Evolutionary conservation across 2,888 invertebrate species (phyloP), one percentile per base, ranked within the genome.

Genomic region (Calliopum simillimum): DNA sequence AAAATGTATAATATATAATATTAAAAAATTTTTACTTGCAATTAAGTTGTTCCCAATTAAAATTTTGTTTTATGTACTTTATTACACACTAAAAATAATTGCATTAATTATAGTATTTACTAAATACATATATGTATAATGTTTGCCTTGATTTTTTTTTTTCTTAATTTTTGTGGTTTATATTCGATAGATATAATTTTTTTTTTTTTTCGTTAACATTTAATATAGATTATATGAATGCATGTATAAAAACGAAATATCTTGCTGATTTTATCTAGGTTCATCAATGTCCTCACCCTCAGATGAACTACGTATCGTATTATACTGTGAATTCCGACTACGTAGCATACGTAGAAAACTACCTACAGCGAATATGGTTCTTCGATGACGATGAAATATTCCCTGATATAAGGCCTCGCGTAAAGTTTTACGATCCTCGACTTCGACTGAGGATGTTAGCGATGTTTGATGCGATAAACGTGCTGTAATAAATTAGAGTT

Each of bases 401-500:
- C 92, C 92, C 86, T 92, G 91, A 84, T 93, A 93, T 78, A 93
- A 87, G 73, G 92, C 92, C 83, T 92, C 92, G 75, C 93, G 87
- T 74, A 84, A 77, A 62, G 92, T 91, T 85, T 93, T 93, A 76
- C 93, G 86, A 83, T 91, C 90, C 79, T 90, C 90, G 59, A 90
- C 89, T 73, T 90, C 90, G 58, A 90, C 90, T 75, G 89, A 89
- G 53, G 90, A 89, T 73, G 88, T 88, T 70, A 90, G 86, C 61
- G 90, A 88, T 80, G 89, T 89, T 83, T 90, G 90, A 81, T 90
- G 90, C 75, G 89, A 85, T 77, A 90, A 81, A 68, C 88, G 87
- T 14, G 89, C 89, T 80, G 73, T 19, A 78, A 78, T 51, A 21
- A 33, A 33, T 33, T 3, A 1, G 8, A 33, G 5, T 33, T 8